A percentile compares a stretch with the other conserved stretches of the same genome.
phyloP scores from a whole-genome alignment of 2,797 vertebrate genomes.

The Acanthurus tractus region DNA sequence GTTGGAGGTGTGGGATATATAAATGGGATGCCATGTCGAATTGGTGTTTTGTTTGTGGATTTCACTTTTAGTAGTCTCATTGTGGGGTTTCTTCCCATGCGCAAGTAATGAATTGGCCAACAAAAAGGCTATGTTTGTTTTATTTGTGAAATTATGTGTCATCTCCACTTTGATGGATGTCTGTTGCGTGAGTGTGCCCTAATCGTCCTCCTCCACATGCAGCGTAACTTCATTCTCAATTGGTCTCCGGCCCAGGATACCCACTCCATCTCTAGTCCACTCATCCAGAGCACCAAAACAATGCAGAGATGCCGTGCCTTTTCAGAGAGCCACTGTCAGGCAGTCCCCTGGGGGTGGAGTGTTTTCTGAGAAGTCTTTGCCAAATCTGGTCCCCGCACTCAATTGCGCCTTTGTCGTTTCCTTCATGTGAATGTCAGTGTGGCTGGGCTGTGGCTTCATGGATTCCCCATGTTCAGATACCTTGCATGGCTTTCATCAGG shows the following conservation, averaged over 20 bases:
- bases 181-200: slow-evolving; percentile 61
- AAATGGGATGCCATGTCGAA: slow-evolving; percentile 51
- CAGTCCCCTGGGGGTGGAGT: slow-evolving; percentile 52
- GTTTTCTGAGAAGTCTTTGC: slow-evolving; percentile 63
- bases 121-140: slow-evolving; percentile 67
- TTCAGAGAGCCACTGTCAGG: slow-evolving; percentile 50
- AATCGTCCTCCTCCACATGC: slow-evolving; percentile 64
- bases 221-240: slow-evolving; percentile 46
- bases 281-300: slow-evolving; percentile 57
- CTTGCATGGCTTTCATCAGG: slow-evolving; percentile 64
- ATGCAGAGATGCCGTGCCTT: slow-evolving; percentile 48
- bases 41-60: slow-evolving; percentile 60
- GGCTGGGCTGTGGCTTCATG: slow-evolving; percentile 52
- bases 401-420: slow-evolving; percentile 71
- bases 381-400: slow-evolving; percentile 60
- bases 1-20: slow-evolving; percentile 49
- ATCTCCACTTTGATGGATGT: slow-evolving; percentile 60
- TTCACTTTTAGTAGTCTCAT: slow-evolving; percentile 28
- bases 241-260: slow-evolving; percentile 65
- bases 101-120: slow-evolving; percentile 63
- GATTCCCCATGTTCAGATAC: slow-evolving; percentile 52
- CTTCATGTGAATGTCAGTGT: slow-evolving; percentile 60
- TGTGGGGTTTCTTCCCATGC: slow-evolving; percentile 59
- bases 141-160: slow-evolving; percentile 58
- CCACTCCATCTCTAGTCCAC: slow-evolving; percentile 61